Evolutionary conservation across 1,140 invertebrate genomes (phyloP).

Genomic region (Procambarus virginalis): DNA sequence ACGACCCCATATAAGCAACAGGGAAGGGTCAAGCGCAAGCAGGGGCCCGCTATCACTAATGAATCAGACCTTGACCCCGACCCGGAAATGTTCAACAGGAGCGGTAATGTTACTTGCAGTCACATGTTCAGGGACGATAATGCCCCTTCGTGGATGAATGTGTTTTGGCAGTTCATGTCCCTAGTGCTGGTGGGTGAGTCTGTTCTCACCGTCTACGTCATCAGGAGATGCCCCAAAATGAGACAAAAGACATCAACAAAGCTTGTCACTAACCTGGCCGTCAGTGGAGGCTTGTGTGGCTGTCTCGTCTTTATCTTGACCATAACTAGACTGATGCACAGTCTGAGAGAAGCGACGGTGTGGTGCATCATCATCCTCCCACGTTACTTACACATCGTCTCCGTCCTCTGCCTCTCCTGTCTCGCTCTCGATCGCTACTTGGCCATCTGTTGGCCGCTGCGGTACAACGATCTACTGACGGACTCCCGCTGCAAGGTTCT

Average conservation of each 20-base stretch:
- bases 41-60: no score
- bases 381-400: conserved; percentile 10
- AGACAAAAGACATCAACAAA: conserved; percentile 11
- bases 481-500: not conserved
- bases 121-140: not conserved
- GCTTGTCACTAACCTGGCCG: conserved; percentile 24
- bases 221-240: not conserved
- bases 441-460: conserved; percentile 43
- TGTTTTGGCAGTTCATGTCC: not conserved
- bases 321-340: not conserved
- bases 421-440: conserved; percentile 30
- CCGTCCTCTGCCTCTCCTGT: conserved; percentile 11
- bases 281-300: not conserved
- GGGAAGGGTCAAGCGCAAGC: no score
- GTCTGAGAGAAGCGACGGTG: no score
- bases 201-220: conserved; percentile 15
- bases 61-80: no score
- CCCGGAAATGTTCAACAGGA: no score
- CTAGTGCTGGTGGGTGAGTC: conserved; percentile 1
- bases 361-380: not conserved
- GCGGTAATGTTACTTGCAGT: no score
- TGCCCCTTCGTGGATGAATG: not conserved
- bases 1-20: no score
- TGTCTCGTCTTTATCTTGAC: not conserved
- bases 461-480: conserved; percentile 23